Percentiles rank a stretch among this genome's conserved stretches.
Evolutionary conservation across 2,888 invertebrate species (phyloP).

Genomic region (Trimorus sp.): DNA sequence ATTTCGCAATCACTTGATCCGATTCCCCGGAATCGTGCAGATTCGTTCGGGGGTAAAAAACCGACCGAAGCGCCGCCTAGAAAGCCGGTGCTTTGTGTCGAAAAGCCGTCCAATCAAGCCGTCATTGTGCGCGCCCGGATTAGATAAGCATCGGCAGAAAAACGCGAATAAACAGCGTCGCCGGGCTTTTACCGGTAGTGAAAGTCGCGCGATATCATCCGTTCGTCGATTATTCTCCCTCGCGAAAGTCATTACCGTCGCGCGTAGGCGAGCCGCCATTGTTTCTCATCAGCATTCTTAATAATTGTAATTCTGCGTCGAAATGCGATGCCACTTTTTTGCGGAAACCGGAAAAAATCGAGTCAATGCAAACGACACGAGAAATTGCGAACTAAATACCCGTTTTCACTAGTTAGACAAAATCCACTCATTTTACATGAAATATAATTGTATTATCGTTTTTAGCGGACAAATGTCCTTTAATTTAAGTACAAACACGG

Average conservation of each 20-base stretch:
- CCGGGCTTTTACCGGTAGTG: slow-evolving; percentile 59
- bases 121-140: slow-evolving; percentile 49
- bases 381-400: no score
- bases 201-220: slow-evolving; percentile 53
- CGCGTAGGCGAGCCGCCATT: slow-evolving; percentile 57
- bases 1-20: no score
- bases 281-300: slow-evolving; percentile 50
- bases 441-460: no score
- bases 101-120: slow-evolving; percentile 56
- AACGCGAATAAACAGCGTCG: slow-evolving; percentile 47
- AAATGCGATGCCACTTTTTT: no score
- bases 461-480: no score
- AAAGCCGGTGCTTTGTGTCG: slow-evolving; percentile 27
- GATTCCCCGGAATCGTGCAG: no score
- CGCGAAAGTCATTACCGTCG: slow-evolving; percentile 44
- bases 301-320: slow-evolving; percentile 40
- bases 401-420: no score
- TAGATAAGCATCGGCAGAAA: slow-evolving; percentile 58
- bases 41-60: no score
- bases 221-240: slow-evolving; percentile 41
- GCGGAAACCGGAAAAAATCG: no score
- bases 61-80: not conserved
- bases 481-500: no score
- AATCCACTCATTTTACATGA: no score
- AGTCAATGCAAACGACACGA: no score